Conservation (phyloP, 1,140 invertebrate species). For the Orussus abietinus region DNA sequence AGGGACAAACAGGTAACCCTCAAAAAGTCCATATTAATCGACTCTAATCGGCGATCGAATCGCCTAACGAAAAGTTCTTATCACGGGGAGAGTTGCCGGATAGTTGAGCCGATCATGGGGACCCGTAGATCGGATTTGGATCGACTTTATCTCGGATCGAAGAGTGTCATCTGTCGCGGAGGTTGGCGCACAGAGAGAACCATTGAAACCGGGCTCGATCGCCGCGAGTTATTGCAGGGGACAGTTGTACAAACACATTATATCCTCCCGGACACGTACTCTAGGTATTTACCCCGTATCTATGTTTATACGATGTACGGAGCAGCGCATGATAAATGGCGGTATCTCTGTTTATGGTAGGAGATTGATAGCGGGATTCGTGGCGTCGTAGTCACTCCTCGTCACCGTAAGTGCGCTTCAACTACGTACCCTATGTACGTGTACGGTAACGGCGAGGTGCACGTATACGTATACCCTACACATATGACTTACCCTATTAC, state of each 20-base stretch:
- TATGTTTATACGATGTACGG: constrained; percentile 16
- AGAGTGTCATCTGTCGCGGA: neutral
- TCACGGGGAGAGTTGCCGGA: too few species aligned
- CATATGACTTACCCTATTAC: too few species aligned
- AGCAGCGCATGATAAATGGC: constrained; percentile 15
- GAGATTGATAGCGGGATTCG: constrained; percentile 14
- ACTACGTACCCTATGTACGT: constrained; percentile 2
- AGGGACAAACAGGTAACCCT: too few species aligned
- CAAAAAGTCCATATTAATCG: too few species aligned
- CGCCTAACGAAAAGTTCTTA: too few species aligned
- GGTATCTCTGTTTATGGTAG: constrained; percentile 14
- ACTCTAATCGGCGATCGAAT: too few species aligned
- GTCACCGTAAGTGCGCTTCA: neutral
- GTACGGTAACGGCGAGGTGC: constrained; percentile 2
- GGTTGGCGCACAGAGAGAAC: neutral
- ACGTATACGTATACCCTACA: too few species aligned
- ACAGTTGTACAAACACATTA: constrained; percentile 24
- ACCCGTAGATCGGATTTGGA: neutral
- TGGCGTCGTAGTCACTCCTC: constrained; percentile 5
- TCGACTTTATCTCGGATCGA: neutral
- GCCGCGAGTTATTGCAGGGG: constrained; percentile 14
- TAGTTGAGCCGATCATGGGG: too few species aligned
- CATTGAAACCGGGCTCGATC: neutral
- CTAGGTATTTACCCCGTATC: constrained; percentile 14
- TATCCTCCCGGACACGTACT: constrained; percentile 1